Evolutionary conservation across 2,797 vertebrate genomes (phyloP).

Genomic region (Lates japonicus): DNA sequence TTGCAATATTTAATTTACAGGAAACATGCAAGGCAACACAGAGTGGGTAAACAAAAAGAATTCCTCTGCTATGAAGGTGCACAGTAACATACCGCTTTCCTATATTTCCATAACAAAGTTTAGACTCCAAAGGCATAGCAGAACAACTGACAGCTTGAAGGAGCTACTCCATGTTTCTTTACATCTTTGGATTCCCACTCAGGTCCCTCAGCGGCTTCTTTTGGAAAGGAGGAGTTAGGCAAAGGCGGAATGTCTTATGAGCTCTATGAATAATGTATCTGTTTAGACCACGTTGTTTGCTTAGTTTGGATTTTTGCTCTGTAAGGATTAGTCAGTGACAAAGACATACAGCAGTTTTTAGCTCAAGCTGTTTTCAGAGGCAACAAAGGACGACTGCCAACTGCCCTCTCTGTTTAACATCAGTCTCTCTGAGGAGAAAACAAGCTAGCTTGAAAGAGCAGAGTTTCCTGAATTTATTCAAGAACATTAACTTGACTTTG

Average conservation of each 20-base stretch:
- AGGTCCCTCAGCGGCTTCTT: conserved; percentile 46
- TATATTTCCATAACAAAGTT: conserved; percentile 56
- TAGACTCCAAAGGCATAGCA: conserved; percentile 26
- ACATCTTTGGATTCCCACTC: conserved; percentile 53
- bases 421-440: conserved; percentile 18
- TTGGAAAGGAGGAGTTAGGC: conserved; percentile 44
- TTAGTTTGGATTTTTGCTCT: conserved; percentile 41
- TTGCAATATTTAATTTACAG: conserved; percentile 16
- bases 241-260: conserved; percentile 54
- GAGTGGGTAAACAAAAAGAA: conserved; percentile 12
- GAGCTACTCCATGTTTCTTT: conserved; percentile 48
- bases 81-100: not conserved
- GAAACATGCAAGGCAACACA: conserved; percentile 25
- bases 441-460: not conserved
- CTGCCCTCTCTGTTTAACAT: conserved; percentile 15
- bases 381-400: conserved; percentile 20
- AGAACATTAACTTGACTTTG: conserved; percentile 5
- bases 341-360: conserved; percentile 23
- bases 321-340: conserved; percentile 26
- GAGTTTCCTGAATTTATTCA: not conserved
- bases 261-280: conserved; percentile 71
- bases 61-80: conserved; percentile 15
- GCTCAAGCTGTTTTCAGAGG: conserved; percentile 38
- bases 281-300: conserved; percentile 54
- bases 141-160: conserved; percentile 60